Evolutionary conservation across 2,888 invertebrate species (phyloP).

Genomic region (Hemistola chrysoprasaria): DNA sequence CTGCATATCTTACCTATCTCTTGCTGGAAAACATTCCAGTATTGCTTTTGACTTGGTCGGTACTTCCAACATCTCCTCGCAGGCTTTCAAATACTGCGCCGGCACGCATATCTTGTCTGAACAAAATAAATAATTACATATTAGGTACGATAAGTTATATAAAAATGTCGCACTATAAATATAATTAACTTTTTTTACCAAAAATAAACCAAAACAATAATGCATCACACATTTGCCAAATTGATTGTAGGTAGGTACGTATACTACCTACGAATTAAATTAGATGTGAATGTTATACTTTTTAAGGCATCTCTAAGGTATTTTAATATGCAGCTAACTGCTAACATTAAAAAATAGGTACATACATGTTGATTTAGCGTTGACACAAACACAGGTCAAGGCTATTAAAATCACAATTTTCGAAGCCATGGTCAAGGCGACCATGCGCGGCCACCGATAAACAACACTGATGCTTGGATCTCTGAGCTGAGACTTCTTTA

Average conservation of each 20-base stretch:
- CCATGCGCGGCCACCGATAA: conserved; percentile 54
- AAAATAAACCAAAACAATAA: conserved; percentile 7
- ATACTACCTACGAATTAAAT: no score
- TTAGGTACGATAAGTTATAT: no score
- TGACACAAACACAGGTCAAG: conserved; percentile 54
- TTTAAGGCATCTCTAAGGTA: no score
- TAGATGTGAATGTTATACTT: no score
- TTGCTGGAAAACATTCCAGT: conserved; percentile 85
- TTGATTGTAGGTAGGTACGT: no score
- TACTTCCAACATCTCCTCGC: conserved; percentile 85
- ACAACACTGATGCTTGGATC: conserved; percentile 45
- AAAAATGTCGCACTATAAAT: no score
- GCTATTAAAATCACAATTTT: conserved; percentile 56
- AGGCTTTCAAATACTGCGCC: conserved; percentile 82
- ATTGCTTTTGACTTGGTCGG: conserved; percentile 81
- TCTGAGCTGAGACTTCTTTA: conserved; percentile 51
- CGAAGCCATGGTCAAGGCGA: conserved; percentile 70
- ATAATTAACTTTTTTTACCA: conserved; percentile 4
- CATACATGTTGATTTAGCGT: conserved; percentile 68
- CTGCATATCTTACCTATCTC: conserved; percentile 85
- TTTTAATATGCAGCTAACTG: conserved; percentile 3
- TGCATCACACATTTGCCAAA: not conserved
- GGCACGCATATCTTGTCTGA: conserved; percentile 90
- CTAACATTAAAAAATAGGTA: conserved; percentile 27
- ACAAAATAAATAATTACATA: conserved; percentile 21